These are phyloP conservation scores for Pseudomyrmex dendroicus DNA, from an alignment of 1,140 invertebrate species.

Conservation along the genomic window DNA sequence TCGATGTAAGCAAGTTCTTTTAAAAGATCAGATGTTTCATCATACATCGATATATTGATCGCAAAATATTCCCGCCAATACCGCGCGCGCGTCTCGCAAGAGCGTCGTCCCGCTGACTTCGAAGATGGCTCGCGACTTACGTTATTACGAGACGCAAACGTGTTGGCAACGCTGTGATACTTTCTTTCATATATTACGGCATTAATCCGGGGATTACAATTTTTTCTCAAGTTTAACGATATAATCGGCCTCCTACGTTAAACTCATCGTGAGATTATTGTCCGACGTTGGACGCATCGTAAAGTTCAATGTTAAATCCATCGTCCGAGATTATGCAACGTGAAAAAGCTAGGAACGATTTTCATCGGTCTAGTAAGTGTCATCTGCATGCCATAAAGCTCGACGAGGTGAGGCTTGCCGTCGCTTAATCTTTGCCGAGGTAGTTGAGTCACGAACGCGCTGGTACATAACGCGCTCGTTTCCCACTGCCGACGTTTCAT, in stretches of 20 bases:
- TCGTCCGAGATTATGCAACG: conserved; percentile 30
- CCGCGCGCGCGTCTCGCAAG: not conserved
- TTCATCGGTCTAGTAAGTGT: conserved; percentile 52
- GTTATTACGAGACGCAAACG: conserved; percentile 44
- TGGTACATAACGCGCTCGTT: not conserved
- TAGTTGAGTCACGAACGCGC: not conserved
- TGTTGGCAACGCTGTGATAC: conserved; percentile 6
- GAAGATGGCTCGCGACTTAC: conserved; percentile 1
- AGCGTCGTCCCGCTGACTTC: not conserved
- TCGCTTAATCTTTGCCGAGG: conserved; percentile 6
- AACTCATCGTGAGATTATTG: conserved; percentile 29
- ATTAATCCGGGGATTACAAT: conserved; percentile 33
- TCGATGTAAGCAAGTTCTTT: too few species aligned
- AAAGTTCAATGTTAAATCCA: conserved; percentile 50
- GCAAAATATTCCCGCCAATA: not conserved
- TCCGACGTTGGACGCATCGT: not conserved
- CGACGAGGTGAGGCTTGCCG: not conserved
- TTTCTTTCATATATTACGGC: conserved; percentile 34
- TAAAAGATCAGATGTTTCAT: not conserved
- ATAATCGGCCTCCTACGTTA: conserved; percentile 2
- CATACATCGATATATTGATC: too few species aligned
- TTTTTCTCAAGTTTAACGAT: conserved; percentile 6
- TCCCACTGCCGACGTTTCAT: conserved; percentile 22
- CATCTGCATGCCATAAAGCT: conserved; percentile 18
- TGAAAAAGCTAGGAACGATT: conserved; percentile 31